phyloP scores from a whole-genome alignment of 2,888 invertebrate genomes.

The Mesoligia furuncula region DNA sequence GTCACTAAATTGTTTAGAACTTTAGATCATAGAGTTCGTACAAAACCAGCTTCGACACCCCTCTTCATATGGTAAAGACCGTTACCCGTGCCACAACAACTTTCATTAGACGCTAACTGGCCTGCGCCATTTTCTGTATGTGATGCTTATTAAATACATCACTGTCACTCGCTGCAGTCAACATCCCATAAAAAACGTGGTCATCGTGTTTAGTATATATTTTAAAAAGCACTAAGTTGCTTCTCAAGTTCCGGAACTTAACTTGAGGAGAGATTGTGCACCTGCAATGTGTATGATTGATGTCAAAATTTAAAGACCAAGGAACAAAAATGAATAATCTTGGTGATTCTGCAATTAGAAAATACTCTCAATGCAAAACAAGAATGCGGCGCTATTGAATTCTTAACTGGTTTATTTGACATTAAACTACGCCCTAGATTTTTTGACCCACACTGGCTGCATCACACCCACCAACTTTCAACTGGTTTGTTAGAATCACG shows the following conservation, averaged over 20 bases:
- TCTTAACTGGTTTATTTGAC: slow-evolving; percentile 60
- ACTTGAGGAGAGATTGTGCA: neutral
- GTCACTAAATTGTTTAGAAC: slow-evolving; percentile 3
- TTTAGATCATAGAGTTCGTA: slow-evolving; percentile 13
- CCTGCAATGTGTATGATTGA: neutral
- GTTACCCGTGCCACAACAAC: slow-evolving; percentile 70
- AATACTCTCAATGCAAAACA: slow-evolving; percentile 1
- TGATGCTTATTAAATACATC: slow-evolving; percentile 32
- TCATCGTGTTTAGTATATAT: neutral
- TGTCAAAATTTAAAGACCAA: neutral
- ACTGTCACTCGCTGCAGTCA: slow-evolving; percentile 26
- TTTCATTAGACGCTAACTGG: slow-evolving; percentile 70
- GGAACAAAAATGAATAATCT: neutral
- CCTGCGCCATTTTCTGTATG: slow-evolving; percentile 46
- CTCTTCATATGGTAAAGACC: slow-evolving; percentile 61
- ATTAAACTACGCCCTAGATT: slow-evolving; percentile 61
- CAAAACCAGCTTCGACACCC: slow-evolving; percentile 30
- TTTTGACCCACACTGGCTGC: slow-evolving; percentile 44
- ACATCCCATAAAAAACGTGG: neutral
- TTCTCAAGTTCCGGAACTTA: neutral
- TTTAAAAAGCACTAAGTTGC: neutral
- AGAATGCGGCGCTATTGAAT: slow-evolving; percentile 22
- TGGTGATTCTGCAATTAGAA: neutral
- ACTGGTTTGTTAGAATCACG: slow-evolving; percentile 41
- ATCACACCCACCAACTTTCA: slow-evolving; percentile 39